These are phyloP conservation scores for Cyclina sinensis DNA, from an alignment of 1,140 invertebrate species.

Conservation along the genomic window DNA sequence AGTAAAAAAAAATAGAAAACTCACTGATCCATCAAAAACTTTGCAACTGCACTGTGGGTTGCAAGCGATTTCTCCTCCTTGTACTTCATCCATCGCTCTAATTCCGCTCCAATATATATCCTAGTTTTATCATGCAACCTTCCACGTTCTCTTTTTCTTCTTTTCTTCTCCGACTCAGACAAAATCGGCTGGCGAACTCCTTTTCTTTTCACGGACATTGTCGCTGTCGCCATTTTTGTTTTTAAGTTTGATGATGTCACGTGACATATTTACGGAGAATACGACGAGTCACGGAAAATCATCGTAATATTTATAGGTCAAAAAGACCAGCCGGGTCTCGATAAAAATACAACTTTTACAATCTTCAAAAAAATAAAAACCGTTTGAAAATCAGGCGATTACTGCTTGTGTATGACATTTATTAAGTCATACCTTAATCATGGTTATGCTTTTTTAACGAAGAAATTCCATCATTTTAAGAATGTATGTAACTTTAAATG, in stretches of 20 bases:
- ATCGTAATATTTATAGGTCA: neutral
- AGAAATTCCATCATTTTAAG: no score
- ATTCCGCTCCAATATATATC: neutral
- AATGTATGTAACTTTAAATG: no score
- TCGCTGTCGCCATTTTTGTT: neutral
- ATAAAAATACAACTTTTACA: no score
- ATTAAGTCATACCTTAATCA: no score
- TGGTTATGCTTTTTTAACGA: no score
- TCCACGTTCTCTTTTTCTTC: neutral
- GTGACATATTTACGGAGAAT: neutral
- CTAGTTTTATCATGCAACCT: neutral
- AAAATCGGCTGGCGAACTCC: neutral
- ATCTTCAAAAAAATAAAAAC: no score
- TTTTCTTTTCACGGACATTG: neutral
- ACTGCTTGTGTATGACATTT: no score
- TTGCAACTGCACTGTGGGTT: neutral
- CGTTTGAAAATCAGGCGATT: no score
- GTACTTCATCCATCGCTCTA: neutral
- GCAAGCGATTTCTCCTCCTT: neutral
- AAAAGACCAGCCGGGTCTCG: neutral
- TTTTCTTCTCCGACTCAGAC: neutral
- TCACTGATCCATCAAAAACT: neutral
- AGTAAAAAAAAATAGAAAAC: no score
- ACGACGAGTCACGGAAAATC: neutral
- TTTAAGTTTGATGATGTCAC: neutral